Conservation (phyloP, 2,888 invertebrate genomes). For the Lepidocyrtinus sp. region DNA sequence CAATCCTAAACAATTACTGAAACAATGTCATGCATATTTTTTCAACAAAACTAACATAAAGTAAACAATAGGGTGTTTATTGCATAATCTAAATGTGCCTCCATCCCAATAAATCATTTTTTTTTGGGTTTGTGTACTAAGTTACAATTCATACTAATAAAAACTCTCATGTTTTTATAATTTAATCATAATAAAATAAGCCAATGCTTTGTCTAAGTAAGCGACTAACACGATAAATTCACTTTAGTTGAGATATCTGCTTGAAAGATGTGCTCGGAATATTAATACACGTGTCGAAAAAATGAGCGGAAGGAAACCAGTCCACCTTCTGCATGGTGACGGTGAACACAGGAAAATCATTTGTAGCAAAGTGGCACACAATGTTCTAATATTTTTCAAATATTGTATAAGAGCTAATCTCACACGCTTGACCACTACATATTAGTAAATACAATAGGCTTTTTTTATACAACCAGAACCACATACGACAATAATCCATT, state of each 20-base stretch:
- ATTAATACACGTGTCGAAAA: background rate
- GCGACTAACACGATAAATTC: too few species aligned
- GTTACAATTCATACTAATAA: background rate
- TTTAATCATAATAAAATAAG: conserved; percentile 17
- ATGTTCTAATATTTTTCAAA: background rate
- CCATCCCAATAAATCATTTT: background rate
- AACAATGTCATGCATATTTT: too few species aligned
- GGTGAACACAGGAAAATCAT: conserved; percentile 17
- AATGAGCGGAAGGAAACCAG: conserved; percentile 29
- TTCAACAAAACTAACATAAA: conserved; percentile 49
- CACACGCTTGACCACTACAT: background rate
- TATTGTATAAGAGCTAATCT: background rate
- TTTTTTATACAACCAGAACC: background rate
- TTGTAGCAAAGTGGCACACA: conserved; percentile 12
- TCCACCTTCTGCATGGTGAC: conserved; percentile 38
- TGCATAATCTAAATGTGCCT: conserved; percentile 41
- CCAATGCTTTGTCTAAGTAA: too few species aligned
- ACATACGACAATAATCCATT: background rate
- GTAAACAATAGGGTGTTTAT: conserved; percentile 59
- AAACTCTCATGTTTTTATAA: conserved; percentile 12
- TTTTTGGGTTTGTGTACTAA: background rate
- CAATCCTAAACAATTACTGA: too few species aligned
- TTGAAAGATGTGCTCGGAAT: background rate
- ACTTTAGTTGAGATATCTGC: too few species aligned
- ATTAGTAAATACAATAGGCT: background rate